Evolutionary conservation across 2,113 vertebrate species (phyloP), one percentile per base, ranked within the genome.

Genomic region (Vidua chalybeata): DNA sequence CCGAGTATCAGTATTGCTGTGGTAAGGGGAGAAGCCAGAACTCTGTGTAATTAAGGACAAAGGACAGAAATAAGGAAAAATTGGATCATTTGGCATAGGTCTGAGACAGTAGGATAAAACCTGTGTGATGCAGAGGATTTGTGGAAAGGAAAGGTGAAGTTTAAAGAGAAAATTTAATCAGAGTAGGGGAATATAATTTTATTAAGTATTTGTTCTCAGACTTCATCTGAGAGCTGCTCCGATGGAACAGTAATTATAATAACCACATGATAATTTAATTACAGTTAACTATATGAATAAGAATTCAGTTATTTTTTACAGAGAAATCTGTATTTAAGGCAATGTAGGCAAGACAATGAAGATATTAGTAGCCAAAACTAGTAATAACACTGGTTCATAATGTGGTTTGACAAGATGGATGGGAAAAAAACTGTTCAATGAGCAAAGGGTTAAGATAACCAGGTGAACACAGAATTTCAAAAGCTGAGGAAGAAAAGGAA

Each of bases 261-360:
- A 91, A 64, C 31, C 61, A 27, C 26, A 30, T 73, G 62, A 80
- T 94, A 92, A 88, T 87, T 94, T 93, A 78, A 90, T 94, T 94
- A 49, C 58, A 61, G 37, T 68, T 76, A 91, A 82, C 30, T 13
- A 41, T 79, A 52, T 88, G 78, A 94, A 83, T 82, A 94, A 68
- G 72, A 85, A 83, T 96, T 73, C 45, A 31, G 12, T 45, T 91
- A 37, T 71, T 81, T 51, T 84, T 95, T 92, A 10, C 5, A 78
- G 71, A 75, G 8, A 92, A 73, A 91, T 89, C 26, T 82, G 31
- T 26, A 81, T 87, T 84, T 87, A 78, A 84, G 14, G 8, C 13
- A 4, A 59, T 63, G 15, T 77, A 52, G 82, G n/a, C 37, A 81
- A 78, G 73, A 59, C 23, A 2, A 73, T 64, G 28, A 66, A 73